Evolutionary conservation across 2,888 invertebrate genomes (phyloP).

Genomic region (Celastrina argiolus): DNA sequence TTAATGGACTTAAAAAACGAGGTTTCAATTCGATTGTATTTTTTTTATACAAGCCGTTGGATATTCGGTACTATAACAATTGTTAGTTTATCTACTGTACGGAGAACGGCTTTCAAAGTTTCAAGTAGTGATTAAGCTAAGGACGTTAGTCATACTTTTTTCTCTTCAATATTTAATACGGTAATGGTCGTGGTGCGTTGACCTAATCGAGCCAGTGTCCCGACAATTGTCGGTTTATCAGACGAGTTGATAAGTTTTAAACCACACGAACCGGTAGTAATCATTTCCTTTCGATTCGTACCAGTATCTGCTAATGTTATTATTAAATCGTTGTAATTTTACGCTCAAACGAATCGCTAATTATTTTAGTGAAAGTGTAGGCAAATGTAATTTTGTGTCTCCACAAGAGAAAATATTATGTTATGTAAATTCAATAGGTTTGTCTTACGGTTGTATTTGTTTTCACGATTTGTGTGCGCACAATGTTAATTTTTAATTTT

Average conservation of each 20-base stretch:
- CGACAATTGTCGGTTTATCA: slow-evolving; percentile 14
- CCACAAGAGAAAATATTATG: slow-evolving; percentile 16
- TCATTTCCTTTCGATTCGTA: background rate
- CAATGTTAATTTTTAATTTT: background rate
- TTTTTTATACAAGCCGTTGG: no score
- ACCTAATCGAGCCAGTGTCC: slow-evolving; percentile 7
- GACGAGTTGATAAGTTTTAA: slow-evolving; percentile 15
- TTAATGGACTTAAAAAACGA: no score
- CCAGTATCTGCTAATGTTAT: slow-evolving; percentile 27
- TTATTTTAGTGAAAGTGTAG: slow-evolving; percentile 30
- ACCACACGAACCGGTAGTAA: slow-evolving; percentile 19
- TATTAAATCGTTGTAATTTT: slow-evolving; percentile 36
- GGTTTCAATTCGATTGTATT: no score
- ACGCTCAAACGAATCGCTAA: slow-evolving; percentile 42
- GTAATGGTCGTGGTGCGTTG: slow-evolving; percentile 7
- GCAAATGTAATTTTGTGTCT: slow-evolving; percentile 22
- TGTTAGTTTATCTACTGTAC: background rate
- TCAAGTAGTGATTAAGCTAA: background rate
- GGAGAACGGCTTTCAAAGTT: background rate
- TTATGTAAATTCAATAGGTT: slow-evolving; percentile 16
- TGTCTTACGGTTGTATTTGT: slow-evolving; percentile 11
- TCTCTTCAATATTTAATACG: slow-evolving; percentile 9
- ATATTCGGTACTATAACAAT: background rate
- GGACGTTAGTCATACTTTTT: slow-evolving; percentile 2
- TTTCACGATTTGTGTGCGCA: background rate